phyloP scores from a whole-genome alignment of 2,888 invertebrate genomes.

The Phasia obesa region DNA sequence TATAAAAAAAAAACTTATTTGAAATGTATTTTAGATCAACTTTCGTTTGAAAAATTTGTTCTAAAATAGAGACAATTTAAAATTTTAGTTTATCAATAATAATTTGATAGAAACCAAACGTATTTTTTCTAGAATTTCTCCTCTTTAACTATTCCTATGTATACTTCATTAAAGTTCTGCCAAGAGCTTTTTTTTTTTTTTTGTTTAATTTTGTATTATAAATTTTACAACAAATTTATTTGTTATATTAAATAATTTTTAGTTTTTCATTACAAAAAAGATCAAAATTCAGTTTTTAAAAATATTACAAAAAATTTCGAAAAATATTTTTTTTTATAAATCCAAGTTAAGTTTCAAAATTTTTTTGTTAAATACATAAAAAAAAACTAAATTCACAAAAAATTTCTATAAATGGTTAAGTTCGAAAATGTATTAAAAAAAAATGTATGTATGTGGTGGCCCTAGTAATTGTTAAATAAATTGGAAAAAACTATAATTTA shows the following conservation, averaged over 20 bases:
- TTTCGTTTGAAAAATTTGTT: no score
- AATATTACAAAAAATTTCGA: conserved; percentile 36
- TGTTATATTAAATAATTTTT: conserved; percentile 28
- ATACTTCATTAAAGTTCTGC: conserved; percentile 4
- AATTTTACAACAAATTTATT: conserved; percentile 64
- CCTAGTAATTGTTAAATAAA: conserved; percentile 19
- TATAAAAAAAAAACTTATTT: no score
- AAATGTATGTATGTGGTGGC: conserved; percentile 24
- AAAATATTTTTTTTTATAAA: conserved; percentile 30
- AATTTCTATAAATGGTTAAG: not conserved
- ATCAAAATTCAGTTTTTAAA: conserved; percentile 55
- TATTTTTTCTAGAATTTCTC: not conserved
- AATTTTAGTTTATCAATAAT: not conserved
- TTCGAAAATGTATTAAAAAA: not conserved
- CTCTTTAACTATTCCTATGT: no score
- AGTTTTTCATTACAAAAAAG: conserved; percentile 23
- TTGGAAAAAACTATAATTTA: conserved; percentile 57
- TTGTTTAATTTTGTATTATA: conserved; percentile 24
- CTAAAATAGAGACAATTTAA: not conserved
- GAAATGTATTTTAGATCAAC: no score
- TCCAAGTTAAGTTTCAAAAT: conserved; percentile 3
- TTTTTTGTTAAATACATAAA: conserved; percentile 6
- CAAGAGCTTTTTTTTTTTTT: not conserved
- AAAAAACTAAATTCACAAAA: conserved; percentile 52
- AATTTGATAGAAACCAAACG: not conserved